Evolutionary conservation across 1,140 invertebrate species (phyloP).

Genomic region (Ooceraea biroi): DNA sequence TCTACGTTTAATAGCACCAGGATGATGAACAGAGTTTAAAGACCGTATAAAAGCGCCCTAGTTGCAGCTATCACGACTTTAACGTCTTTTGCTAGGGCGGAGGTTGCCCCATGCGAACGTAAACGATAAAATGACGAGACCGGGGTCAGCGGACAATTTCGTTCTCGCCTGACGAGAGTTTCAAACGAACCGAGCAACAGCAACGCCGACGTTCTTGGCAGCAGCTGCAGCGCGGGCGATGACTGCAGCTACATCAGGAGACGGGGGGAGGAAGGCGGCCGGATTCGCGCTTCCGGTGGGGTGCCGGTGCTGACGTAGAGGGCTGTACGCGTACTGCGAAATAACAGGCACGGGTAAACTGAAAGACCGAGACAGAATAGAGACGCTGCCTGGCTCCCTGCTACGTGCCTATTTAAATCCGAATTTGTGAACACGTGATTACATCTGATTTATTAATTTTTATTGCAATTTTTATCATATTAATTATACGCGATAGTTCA

Average conservation of each 20-base stretch:
- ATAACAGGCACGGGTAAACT: conserved; percentile 66
- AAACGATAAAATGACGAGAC: conserved; percentile 72
- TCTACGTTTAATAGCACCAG: neutral
- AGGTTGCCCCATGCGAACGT: conserved; percentile 34
- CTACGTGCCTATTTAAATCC: conserved; percentile 41
- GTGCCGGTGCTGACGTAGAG: conserved; percentile 71
- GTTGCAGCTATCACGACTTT: conserved; percentile 35
- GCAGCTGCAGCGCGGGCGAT: conserved; percentile 65
- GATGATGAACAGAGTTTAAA: conserved; percentile 13
- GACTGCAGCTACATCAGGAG: conserved; percentile 70
- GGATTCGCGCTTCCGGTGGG: conserved; percentile 67
- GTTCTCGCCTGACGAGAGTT: conserved; percentile 76
- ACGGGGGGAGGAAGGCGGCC: neutral
- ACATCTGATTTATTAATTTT: conserved; percentile 21
- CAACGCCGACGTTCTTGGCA: conserved; percentile 64
- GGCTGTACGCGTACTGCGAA: conserved; percentile 75
- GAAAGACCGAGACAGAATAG: conserved; percentile 43
- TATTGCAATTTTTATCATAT: too few species aligned
- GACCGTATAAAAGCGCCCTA: conserved; percentile 31
- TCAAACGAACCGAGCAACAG: conserved; percentile 69
- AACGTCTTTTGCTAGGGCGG: conserved; percentile 26
- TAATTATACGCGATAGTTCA: too few species aligned
- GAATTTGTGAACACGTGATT: conserved; percentile 17
- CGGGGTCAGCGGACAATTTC: conserved; percentile 72
- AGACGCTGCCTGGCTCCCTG: conserved; percentile 2